Percentiles rank a stretch among this genome's conserved stretches.
phyloP scores from a whole-genome alignment of 2,113 vertebrate species.

The Oxygymnocypris stewartii region DNA sequence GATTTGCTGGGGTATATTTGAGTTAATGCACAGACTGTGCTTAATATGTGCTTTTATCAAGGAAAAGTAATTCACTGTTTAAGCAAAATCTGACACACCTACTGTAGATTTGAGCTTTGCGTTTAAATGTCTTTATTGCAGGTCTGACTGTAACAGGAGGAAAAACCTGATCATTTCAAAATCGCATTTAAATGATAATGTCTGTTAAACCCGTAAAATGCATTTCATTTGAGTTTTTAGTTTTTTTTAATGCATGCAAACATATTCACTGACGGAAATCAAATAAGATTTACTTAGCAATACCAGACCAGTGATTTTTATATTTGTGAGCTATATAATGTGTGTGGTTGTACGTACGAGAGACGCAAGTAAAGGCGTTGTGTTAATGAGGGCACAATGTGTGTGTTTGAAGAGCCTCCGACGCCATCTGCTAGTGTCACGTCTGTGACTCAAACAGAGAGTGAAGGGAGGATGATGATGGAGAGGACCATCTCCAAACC shows the following conservation, averaged over 20 bases:
- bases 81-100: too few species aligned
- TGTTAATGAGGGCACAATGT: not conserved
- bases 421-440: conserved; percentile 44
- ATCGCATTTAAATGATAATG: not conserved
- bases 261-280: not conserved
- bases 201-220: not conserved
- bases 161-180: too few species aligned
- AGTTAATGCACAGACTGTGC: too few species aligned
- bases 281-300: not conserved
- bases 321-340: not conserved
- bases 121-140: too few species aligned
- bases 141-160: too few species aligned
- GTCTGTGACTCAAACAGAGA: conserved; percentile 3
- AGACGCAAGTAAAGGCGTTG: not conserved
- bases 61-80: not conserved
- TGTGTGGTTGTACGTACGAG: not conserved
- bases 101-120: too few species aligned
- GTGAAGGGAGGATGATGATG: conserved; percentile 13
- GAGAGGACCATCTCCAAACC: not conserved
- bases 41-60: not conserved
- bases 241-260: not conserved
- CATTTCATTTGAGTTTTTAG: not conserved
- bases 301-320: too few species aligned
- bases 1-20: too few species aligned
- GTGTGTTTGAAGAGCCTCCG: conserved; percentile 25